phyloP scores from a whole-genome alignment of 2,797 vertebrate species.

The Enteromius radiatus region DNA sequence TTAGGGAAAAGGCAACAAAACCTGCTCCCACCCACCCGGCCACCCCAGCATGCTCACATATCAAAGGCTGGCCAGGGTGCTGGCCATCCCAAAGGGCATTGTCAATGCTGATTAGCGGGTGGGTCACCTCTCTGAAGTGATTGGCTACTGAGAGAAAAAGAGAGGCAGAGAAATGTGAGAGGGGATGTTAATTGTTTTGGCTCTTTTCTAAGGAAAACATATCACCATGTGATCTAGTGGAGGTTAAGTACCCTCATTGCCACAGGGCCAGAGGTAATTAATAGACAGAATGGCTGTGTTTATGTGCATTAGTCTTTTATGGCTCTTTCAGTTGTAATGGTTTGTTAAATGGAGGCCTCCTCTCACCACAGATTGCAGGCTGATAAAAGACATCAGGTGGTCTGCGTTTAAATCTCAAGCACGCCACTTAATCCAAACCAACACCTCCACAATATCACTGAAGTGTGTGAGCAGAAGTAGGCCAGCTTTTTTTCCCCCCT shows the following conservation, averaged over 20 bases:
- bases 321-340: constrained; percentile 63
- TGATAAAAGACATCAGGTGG: constrained; percentile 66
- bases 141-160: constrained; percentile 70
- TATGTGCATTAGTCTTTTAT: constrained; percentile 61
- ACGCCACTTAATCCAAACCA: constrained; percentile 31
- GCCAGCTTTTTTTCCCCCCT: not conserved
- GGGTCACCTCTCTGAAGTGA: constrained; percentile 79
- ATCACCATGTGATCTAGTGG: constrained; percentile 87
- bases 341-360: constrained; percentile 68
- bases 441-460: constrained; percentile 6
- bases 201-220: constrained; percentile 87
- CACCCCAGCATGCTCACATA: constrained; percentile 56
- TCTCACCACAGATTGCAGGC: constrained; percentile 54
- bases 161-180: constrained; percentile 87
- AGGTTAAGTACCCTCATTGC: constrained; percentile 80
- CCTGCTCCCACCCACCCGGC: constrained; percentile 12
- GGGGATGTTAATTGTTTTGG: constrained; percentile 90
- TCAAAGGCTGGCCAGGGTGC: constrained; percentile 72
- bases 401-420: constrained; percentile 63
- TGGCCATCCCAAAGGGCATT: constrained; percentile 73
- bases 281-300: constrained; percentile 73
- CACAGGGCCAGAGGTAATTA: constrained; percentile 75
- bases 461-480: constrained; percentile 4
- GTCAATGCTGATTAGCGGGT: constrained; percentile 78
- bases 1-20: constrained; percentile 36